Evolutionary conservation across 30 jellyfish, hydroid and myxozoan species (phyloP).

Genomic region (Haliclystus octoradiatus): DNA sequence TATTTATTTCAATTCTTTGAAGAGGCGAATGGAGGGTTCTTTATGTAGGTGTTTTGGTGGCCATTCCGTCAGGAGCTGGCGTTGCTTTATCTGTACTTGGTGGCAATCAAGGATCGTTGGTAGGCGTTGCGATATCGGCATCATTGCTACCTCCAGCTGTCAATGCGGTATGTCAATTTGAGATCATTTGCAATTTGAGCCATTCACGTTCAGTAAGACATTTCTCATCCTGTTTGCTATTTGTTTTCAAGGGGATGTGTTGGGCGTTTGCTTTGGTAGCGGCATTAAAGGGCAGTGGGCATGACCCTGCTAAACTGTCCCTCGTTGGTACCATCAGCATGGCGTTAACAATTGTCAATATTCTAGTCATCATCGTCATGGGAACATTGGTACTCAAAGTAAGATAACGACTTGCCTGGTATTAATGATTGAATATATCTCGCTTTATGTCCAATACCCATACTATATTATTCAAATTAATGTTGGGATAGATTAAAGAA

Average conservation of each 20-base stretch:
- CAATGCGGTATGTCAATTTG: slow-evolving; percentile 13
- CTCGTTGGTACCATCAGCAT: slow-evolving; percentile 8
- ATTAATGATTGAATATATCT: no score
- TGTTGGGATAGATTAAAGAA: slow-evolving; percentile 9
- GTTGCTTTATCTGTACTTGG: slow-evolving; percentile 22
- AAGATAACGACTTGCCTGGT: no score
- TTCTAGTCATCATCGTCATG: slow-evolving; percentile 10
- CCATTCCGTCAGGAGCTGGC: slow-evolving; percentile 34
- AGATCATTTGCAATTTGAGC: background rate
- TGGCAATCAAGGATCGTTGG: slow-evolving; percentile 20
- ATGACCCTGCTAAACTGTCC: slow-evolving; percentile 3
- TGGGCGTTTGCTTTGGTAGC: slow-evolving; percentile 19
- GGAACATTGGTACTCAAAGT: slow-evolving; percentile 20
- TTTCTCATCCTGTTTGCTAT: background rate
- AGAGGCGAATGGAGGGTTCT: slow-evolving; percentile 16
- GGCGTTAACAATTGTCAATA: slow-evolving; percentile 11
- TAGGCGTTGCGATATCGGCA: slow-evolving; percentile 32
- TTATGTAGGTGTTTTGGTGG: slow-evolving; percentile 18
- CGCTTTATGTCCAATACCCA: no score
- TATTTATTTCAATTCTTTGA: no score
- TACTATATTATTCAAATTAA: no score
- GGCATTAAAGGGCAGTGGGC: background rate
- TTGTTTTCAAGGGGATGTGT: slow-evolving; percentile 11
- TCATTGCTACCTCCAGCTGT: slow-evolving; percentile 27
- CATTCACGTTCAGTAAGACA: no score